Base-by-base conservation (phyloP, 2,113 vertebrate species). In the Clupea harengus region DNA sequence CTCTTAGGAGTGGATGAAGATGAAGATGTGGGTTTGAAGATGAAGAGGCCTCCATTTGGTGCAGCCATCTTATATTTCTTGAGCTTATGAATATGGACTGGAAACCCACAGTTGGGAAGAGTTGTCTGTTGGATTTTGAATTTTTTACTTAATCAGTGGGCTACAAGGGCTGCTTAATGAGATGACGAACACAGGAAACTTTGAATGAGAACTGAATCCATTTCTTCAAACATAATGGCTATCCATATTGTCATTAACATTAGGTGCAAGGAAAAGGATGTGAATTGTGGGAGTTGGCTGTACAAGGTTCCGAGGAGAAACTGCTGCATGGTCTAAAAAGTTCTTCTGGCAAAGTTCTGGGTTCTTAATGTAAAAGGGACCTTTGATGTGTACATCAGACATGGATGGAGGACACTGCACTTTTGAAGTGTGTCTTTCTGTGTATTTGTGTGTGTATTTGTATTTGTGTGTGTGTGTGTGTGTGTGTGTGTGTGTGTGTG, bases 401-500 rank as follows among this genome's bases (percentile, higher is more conserved):
- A 6, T 64, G 57, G 22, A 25, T 6, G 57, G n/a, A 64, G 57
- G 57, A n/a, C n/a, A 64, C 2, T 20, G 57, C 18, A n/a, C 22
- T 18, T 64, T 22, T 64, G 20, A 64, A 64, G 57, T n/a, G n/a
- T 64, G 57, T 64, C 6, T 15, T 20, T 13, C 15, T 1, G 4
- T 20, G 54, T n/a, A n/a, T n/a, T n/a, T n/a, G n/a, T 4, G 11
- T 60, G 54, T 4, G 54, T 7, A 0, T 22, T 3, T 20, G 18
- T 4, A 4, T 4, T 1, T 20, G 54, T 85, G 72, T 20, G 15
- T 47, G 32, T 39, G 39, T 39, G 39, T 39, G 39, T 39, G 39
- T 39, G 39, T 39, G 39, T 39, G 1, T 84, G 64, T 47, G 39
- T 83, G 82, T 54, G 82, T 83, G 52, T 20, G 25, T 84, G 83